Evolutionary conservation across 2,113 vertebrate species (phyloP).

Genomic region (Coptodon bakossiorum): DNA sequence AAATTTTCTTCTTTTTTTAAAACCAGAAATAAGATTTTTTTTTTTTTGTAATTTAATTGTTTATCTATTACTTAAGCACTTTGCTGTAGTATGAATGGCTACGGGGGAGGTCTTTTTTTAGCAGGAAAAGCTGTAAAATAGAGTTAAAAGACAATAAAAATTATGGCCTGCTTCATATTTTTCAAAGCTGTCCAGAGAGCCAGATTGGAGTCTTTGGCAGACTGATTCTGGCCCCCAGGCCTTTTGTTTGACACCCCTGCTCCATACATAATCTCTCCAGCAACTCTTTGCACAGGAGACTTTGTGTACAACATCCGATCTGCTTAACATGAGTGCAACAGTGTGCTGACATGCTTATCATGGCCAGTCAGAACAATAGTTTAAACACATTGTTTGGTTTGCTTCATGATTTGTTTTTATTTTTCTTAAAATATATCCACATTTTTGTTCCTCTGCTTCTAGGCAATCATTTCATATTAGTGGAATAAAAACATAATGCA

Average conservation of each 20-base stretch:
- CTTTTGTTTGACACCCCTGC: background rate
- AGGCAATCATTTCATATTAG: background rate
- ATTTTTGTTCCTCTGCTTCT: background rate
- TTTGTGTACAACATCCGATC: background rate
- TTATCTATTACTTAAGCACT: background rate
- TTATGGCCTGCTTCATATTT: background rate
- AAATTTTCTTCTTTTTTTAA: background rate
- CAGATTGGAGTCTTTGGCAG: background rate
- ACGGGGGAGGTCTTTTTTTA: background rate
- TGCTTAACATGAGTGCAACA: background rate
- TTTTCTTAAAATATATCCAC: background rate
- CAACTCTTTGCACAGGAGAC: background rate
- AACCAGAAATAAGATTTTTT: background rate
- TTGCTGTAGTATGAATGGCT: background rate
- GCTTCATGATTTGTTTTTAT: background rate
- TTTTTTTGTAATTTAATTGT: background rate
- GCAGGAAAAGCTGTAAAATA: background rate
- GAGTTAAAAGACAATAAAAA: background rate
- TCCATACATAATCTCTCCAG: background rate
- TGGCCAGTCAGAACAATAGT: background rate
- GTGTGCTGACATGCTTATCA: background rate
- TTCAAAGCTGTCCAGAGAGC: background rate
- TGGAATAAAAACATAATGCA: background rate
- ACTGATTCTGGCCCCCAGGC: background rate
- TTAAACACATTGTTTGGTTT: background rate